Base-by-base conservation (phyloP, 1,140 invertebrate genomes). In the Drosophila orena region DNA sequence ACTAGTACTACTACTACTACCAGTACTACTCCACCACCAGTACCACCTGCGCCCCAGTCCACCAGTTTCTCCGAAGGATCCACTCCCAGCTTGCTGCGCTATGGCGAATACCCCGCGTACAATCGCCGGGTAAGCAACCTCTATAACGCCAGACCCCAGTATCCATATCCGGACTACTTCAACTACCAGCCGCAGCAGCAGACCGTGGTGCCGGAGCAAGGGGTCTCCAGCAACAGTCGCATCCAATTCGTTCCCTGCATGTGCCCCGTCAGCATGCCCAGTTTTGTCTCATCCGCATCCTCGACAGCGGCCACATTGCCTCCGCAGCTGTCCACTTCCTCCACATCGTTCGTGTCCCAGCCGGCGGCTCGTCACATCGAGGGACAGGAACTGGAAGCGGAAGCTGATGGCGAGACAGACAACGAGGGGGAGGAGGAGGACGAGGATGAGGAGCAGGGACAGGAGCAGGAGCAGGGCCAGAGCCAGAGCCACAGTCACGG, bases 201-300 rank as follows among this genome's bases (percentile, higher is more conserved):
- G 30, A 68, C 7, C 10, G 42, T 57, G 22, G 17, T 79, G 34
- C 10, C 66, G 15, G 59, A 62, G 22, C 58, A 47, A n/a, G 40
- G 53, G 42, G 15, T 20, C 0, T 24, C 38, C 44, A 57, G 59
- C 27, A 76, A 61, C 42, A 47, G 47, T 22, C 81, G 81, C 59
- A 80, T 92, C 2, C 84, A 92, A 47, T 91, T 92, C 11, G 91
- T 92, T 47, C 91, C 91, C 55, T 92, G 91, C 77, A 92, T 92
- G 91, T 92, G 91, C 35, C 91, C 91, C 2, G 60, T 92, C 1
- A 92, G 78, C 57, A 70, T 91, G 49, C 77, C 84, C 57, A 60
- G 71, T 24, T 10, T 77, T 35, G 27, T 49, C n/a, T n/a, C 49
- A 24, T 24, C 24, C 4, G 24, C 24, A 3, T 46, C 37, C 8